Conservation (phyloP, 2,888 invertebrate species). For the Cephus runcator region DNA sequence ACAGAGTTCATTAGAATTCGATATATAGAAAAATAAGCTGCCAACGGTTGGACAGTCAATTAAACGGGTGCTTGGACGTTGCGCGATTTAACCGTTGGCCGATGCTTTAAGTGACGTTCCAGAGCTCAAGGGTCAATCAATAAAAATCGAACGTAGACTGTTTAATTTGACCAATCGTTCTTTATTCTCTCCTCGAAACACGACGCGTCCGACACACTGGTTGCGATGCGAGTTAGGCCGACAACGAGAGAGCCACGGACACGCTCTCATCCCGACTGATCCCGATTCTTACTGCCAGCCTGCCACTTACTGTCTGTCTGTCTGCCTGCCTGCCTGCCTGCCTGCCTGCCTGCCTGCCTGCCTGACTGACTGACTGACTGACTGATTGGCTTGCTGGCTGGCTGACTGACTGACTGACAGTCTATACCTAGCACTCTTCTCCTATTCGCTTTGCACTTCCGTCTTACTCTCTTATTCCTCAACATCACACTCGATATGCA, state of each 20-base stretch:
- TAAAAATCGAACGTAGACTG: neutral
- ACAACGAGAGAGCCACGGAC: neutral
- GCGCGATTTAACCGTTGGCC: neutral
- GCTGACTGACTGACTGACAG: neutral
- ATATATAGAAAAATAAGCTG: neutral
- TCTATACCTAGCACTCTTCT: neutral
- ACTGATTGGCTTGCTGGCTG: too few species aligned
- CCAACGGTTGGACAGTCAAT: neutral
- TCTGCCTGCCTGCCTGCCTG: neutral
- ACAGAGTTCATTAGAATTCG: neutral
- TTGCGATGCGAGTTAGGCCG: neutral
- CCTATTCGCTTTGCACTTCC: neutral
- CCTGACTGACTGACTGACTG: neutral
- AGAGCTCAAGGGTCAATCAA: neutral
- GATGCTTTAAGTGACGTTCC: neutral
- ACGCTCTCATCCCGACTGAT: constrained; percentile 8
- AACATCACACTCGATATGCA: neutral
- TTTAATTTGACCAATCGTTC: neutral
- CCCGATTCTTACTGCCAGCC: constrained; percentile 7
- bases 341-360: neutral
- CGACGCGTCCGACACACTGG: constrained; percentile 2
- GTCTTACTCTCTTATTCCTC: neutral
- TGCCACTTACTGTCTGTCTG: neutral
- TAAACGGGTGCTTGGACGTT: neutral
- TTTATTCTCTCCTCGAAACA: neutral